Conservation (phyloP, 1,140 invertebrate genomes). For the Orchesella cincta region DNA sequence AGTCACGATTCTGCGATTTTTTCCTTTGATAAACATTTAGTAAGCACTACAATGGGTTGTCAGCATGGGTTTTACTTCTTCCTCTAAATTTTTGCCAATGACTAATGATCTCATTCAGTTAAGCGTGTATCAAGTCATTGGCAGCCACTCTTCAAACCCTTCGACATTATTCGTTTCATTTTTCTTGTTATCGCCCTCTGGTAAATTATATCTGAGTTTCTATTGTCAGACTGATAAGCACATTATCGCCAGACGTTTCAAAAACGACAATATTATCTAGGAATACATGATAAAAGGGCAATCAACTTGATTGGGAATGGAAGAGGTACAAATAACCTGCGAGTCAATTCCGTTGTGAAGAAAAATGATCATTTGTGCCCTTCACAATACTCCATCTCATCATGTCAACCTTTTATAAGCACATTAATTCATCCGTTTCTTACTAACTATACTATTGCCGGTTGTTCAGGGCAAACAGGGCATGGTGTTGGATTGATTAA, state of each 20-base stretch:
- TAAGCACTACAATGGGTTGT: no score
- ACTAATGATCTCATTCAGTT: neutral
- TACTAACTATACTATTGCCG: neutral
- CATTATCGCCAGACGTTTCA: neutral
- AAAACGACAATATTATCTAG: neutral
- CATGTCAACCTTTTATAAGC: neutral
- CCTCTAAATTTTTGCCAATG: neutral
- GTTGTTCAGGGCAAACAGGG: neutral
- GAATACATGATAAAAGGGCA: neutral
- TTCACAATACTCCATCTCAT: neutral
- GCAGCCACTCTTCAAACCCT: neutral
- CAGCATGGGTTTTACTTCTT: neutral
- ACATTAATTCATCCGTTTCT: neutral
- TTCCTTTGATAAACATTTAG: no score
- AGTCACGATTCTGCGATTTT: no score
- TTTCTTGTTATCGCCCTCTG: neutral
- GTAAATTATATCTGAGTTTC: neutral
- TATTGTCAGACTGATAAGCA: neutral
- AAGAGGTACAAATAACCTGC: neutral
- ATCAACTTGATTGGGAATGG: slow-evolving; percentile 19
- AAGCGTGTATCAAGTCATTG: neutral
- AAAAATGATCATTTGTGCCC: slow-evolving; percentile 11
- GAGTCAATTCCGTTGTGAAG: slow-evolving; percentile 3
- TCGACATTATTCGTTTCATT: no score
- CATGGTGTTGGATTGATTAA: neutral